Percentiles rank a stretch among this genome's conserved stretches.
These are phyloP conservation scores for Corythaixoides concolor DNA, from an alignment of 2,113 vertebrate species.

Conservation along the genomic window DNA sequence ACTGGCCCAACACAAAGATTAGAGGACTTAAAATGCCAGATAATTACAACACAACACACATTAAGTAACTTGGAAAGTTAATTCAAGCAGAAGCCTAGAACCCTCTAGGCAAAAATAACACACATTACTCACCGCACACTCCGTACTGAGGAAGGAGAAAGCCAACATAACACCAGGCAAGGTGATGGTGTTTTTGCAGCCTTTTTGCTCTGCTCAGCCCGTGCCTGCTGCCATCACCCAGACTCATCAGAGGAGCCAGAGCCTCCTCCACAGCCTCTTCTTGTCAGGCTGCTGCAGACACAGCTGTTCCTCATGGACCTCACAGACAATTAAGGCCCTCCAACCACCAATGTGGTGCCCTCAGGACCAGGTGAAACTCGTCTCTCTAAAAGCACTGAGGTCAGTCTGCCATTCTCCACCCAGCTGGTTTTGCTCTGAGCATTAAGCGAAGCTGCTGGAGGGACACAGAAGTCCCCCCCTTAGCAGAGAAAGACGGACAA, in stretches of 20 bases:
- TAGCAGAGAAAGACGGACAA: neutral
- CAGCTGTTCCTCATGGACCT: accelerated
- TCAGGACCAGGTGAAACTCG: accelerated
- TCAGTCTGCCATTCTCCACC: neutral
- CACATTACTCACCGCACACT: accelerated
- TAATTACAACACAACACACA: neutral
- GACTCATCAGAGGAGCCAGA: too few relatives aligned
- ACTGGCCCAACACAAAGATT: neutral
- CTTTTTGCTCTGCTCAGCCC: neutral
- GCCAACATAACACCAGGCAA: accelerated
- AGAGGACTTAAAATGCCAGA: neutral
- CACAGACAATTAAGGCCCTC: accelerated
- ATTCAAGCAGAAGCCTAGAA: neutral
- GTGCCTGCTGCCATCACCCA: accelerated
- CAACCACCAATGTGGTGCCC: too few relatives aligned
- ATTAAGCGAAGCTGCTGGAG: neutral
- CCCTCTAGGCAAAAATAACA: neutral
- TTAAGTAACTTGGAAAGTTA: neutral
- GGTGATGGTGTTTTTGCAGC: accelerated
- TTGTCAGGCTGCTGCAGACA: neutral
- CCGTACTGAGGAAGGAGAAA: accelerated
- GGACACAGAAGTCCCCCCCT: neutral
- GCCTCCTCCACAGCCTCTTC: neutral
- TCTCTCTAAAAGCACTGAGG: neutral
- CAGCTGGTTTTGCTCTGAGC: neutral